Base-by-base conservation (phyloP, 2,888 invertebrate species). In the Chrysodeixis includens region DNA sequence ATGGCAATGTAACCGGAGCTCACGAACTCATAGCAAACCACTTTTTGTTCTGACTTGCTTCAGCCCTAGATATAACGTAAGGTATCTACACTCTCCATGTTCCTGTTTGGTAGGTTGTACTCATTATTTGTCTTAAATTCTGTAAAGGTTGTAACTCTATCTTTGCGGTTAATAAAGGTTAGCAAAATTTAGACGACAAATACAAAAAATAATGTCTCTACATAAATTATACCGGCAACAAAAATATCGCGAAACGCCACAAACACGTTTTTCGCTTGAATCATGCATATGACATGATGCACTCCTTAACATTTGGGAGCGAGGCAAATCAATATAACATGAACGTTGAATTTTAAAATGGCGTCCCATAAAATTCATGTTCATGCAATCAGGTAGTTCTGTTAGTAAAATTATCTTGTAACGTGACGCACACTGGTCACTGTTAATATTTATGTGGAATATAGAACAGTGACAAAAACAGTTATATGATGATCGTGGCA, bases 391-490 rank as follows among this genome's bases (percentile, higher is more conserved):
- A 78, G 74, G 69, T 69, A 78, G 71, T 85, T 90, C 86, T 90
- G 90, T 89, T 79, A 89, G 88, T 89, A 85, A 90, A 88, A 92
- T 26, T 91, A 82, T 81, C 78, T 76, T 72, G 75, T 72, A 69
- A 66, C 55, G 75, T 93, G 94, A 93, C 94, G 94, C 90, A 89
- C 82, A 67, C 71, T 64, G 70, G 83, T 71, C 86, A 78, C 81
- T 78, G 90, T 94, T 93, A 94, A 94, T 94, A 94, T 94, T 93
- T 87, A 94, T 94, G 89, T 83, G 59, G 94, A 93, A 94, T 94
- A 92, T 93, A 93, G 90, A 94, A 71, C 85, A 89, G 79, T 83
- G 84, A 83, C 78, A 82, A 81, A 81, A 83, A 85, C 77, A 74
- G 78, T 79, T 86, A 78, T 74, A 82, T 81, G 76, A 70, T 49